Evolutionary conservation across 1,140 invertebrate genomes (phyloP), one percentile per base, ranked within the genome.

Genomic region (Drosophila willistoni): DNA sequence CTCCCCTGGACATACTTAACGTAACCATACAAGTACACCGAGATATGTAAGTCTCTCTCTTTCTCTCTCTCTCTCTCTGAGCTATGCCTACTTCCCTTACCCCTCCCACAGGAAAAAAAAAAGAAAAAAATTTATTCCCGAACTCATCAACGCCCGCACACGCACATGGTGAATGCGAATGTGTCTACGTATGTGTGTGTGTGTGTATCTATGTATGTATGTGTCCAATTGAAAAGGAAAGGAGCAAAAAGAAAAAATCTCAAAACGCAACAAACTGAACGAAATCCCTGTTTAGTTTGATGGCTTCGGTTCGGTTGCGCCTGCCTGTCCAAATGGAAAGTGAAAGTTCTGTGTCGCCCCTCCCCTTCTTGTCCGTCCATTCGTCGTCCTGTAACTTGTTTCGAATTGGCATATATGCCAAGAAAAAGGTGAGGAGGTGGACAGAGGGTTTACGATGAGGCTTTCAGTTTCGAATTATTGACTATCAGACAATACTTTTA

Each of bases 251-350:
- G 33, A 62, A 57, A 59, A 71, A 76, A 81, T 81, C 80, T 80
- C 70, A 83, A 87, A 87, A 83, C 83, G 71, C 72, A 87, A 79
- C 79, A 86, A 86, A 82, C 67, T 79, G 70, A 87, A 68, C 77
- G 68, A 83, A 87, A 83, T 83, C 83, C 80, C 78, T 74, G 71
- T 78, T 80, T 80, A 80, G 82, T 84, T 78, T 81, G 44, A 79
- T 71, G 67, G 62, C 65, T 70, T 72, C 66, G 64, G 56, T 73
- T 69, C 42, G 65, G 41, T 62, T 71, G 54, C 42, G 44, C 68
- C 67, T 79, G 66, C 56, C 71, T 65, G 66, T 67, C 39, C 70
- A 57, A 83, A 79, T 79, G 64, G 25, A 70, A 80, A 67, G 64
- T 68, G 73, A 81, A 70, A 64, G 47, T 68, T 36, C 14, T 17